These are phyloP conservation scores for Aix galericulata DNA, from an alignment of 2,113 vertebrate genomes.

Conservation along the genomic window DNA sequence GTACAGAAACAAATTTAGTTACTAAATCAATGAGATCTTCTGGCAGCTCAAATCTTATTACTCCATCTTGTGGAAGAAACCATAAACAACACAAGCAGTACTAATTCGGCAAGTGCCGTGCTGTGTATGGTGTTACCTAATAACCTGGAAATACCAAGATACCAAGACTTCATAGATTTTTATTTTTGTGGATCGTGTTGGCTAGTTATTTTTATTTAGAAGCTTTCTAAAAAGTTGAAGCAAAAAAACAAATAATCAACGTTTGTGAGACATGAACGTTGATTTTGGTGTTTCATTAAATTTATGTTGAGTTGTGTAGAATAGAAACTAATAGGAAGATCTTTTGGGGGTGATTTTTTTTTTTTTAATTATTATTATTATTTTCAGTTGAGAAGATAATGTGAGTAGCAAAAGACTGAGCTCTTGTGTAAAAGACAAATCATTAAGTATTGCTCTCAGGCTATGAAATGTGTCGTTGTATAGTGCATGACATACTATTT, in stretches of 20 bases:
- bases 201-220: background rate
- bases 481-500: background rate
- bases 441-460: background rate
- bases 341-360: background rate
- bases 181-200: background rate
- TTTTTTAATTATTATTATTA: rapidly evolving
- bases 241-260: background rate
- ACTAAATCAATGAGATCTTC: background rate
- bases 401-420: background rate
- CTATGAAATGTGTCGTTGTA: background rate
- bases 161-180: background rate
- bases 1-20: background rate
- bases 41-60: conserved; percentile 19
- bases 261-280: background rate
- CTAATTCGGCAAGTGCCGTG: background rate
- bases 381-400: background rate
- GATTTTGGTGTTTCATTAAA: background rate
- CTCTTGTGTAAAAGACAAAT: background rate
- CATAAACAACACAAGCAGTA: background rate
- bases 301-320: background rate
- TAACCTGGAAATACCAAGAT: background rate
- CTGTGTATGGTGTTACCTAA: background rate
- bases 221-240: background rate
- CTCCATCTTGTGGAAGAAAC: conserved; percentile 79
- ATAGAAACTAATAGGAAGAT: background rate